Evolutionary conservation across 2,797 vertebrate genomes (phyloP).

Genomic region (Pithecia hirsuta): DNA sequence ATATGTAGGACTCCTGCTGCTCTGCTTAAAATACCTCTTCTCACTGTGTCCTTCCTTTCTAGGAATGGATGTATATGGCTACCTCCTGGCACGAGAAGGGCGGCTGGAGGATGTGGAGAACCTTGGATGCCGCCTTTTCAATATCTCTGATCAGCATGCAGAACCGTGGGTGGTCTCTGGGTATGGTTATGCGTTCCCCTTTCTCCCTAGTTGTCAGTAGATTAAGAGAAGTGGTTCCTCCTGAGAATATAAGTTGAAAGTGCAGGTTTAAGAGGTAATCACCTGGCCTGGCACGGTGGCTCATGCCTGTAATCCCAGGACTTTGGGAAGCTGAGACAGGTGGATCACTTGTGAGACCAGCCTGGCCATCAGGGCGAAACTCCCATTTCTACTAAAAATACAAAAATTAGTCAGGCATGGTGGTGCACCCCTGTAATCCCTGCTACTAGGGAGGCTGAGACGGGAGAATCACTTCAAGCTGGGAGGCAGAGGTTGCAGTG

Average conservation of each 20-base stretch:
- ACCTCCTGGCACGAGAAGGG: constrained; percentile 96
- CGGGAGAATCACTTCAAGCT: no score
- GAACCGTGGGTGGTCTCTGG: constrained; percentile 99
- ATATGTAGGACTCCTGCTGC: background rate
- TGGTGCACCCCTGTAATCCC: background rate
- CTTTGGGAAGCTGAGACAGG: background rate
- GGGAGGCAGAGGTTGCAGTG: no score
- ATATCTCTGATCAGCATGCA: constrained; percentile 98
- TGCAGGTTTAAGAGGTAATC: background rate
- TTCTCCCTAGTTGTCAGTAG: background rate
- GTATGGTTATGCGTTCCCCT: constrained; percentile 82
- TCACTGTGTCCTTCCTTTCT: background rate
- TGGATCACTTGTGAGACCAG: background rate
- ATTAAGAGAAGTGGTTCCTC: background rate
- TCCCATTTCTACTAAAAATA: background rate
- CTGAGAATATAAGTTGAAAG: constrained; percentile 15
- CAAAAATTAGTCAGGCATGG: background rate
- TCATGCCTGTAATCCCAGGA: background rate
- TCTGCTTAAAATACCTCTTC: background rate
- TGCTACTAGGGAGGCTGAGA: background rate
- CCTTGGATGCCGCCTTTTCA: constrained; percentile 97
- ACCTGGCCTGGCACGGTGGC: background rate
- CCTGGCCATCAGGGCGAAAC: background rate
- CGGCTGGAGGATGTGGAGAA: constrained; percentile 98
- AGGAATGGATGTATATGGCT: constrained; percentile 99